phyloP scores from a whole-genome alignment of 1,140 invertebrate species.

The Zaprionus kolodkinae region DNA sequence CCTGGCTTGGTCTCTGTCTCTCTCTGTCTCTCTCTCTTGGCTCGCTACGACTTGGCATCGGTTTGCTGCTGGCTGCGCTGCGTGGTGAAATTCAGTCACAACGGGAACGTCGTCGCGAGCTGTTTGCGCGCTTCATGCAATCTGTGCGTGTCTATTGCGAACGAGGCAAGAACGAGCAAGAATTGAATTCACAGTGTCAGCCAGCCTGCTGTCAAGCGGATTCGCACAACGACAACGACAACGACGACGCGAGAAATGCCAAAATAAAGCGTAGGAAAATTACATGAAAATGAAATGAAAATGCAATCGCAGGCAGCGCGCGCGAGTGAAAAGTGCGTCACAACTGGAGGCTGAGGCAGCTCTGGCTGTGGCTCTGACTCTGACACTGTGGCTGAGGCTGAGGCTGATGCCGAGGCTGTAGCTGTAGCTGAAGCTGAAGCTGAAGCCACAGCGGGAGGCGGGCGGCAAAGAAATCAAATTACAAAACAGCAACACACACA shows the following conservation, averaged over 20 bases:
- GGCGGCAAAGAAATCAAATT: constrained; percentile 82
- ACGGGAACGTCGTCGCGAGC: constrained; percentile 84
- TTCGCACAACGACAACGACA: constrained; percentile 5
- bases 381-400: background rate
- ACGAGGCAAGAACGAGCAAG: constrained; percentile 46
- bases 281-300: constrained; percentile 15
- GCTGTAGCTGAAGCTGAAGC: constrained; percentile 37
- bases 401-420: constrained; percentile 5
- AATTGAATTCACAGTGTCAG: constrained; percentile 16
- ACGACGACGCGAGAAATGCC: background rate
- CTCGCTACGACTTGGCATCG: background rate
- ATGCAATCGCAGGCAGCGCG: constrained; percentile 14
- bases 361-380: background rate
- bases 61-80: constrained; percentile 40
- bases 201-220: constrained; percentile 16
- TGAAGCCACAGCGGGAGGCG: constrained; percentile 64
- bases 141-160: constrained; percentile 35
- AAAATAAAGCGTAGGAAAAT: constrained; percentile 47
- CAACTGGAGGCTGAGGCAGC: constrained; percentile 23
- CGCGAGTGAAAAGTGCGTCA: constrained; percentile 65
- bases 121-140: constrained; percentile 74
- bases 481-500: constrained; percentile 74
- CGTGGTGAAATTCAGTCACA: constrained; percentile 84
- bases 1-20: background rate
- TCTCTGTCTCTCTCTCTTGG: background rate